Conservation (phyloP, 2,113 vertebrate genomes). For the Ovibos moschatus region DNA sequence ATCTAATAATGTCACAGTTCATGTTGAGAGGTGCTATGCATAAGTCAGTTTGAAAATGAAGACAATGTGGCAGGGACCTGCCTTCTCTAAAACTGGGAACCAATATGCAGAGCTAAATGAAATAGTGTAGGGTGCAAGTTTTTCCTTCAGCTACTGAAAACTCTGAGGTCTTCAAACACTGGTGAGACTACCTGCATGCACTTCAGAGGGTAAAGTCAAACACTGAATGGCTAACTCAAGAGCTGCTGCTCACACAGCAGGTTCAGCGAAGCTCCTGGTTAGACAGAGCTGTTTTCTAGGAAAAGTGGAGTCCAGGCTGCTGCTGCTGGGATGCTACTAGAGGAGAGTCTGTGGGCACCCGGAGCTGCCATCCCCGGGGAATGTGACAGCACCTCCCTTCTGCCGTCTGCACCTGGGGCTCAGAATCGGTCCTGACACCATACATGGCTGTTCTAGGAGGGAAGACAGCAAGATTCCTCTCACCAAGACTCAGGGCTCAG, state of each 20-base stretch:
- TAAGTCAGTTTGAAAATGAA: not conserved
- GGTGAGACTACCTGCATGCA: not conserved
- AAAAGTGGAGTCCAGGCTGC: not conserved
- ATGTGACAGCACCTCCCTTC: not conserved
- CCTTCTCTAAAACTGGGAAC: not conserved
- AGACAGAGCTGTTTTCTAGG: not conserved
- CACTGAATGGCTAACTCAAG: not conserved
- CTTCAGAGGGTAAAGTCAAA: not conserved
- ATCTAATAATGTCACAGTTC: too few relatives aligned
- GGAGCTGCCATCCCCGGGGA: rapidly evolving
- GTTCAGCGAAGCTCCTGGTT: not conserved
- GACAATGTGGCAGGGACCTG: not conserved
- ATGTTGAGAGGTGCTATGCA: not conserved
- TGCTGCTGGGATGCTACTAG: not conserved
- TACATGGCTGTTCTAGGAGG: not conserved
- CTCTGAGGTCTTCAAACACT: not conserved
- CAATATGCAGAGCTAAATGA: not conserved
- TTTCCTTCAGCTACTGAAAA: not conserved
- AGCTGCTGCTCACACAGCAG: not conserved
- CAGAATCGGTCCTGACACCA: too few relatives aligned
- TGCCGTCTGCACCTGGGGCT: not conserved
- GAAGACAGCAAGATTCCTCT: not conserved
- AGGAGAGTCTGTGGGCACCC: too few relatives aligned
- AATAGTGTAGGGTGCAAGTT: not conserved
- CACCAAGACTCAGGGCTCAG: not conserved